Evolutionary conservation across 1,140 invertebrate genomes (phyloP).

Genomic region (Metopolophium dirhodum): DNA sequence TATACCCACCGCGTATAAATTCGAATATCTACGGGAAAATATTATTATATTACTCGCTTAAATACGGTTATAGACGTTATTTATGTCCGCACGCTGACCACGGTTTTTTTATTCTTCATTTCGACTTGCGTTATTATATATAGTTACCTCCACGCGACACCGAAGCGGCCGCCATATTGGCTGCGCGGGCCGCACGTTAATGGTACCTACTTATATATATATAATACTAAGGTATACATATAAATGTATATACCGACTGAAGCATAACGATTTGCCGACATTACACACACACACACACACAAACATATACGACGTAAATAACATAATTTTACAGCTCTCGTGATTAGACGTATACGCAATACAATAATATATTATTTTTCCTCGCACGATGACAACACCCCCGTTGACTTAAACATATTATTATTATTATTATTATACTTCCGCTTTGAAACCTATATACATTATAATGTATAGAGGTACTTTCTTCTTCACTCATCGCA

Average conservation of each 20-base stretch:
- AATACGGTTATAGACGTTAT: not conserved
- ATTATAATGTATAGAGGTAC: not conserved
- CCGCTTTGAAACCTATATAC: not conserved
- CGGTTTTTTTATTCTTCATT: not conserved
- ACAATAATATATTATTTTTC: not conserved
- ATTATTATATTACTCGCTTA: not conserved
- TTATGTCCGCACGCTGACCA: not conserved
- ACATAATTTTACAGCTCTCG: not conserved
- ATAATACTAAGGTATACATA: not conserved
- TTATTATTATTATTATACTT: not conserved
- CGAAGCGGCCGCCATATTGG: not conserved
- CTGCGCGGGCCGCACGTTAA: slow-evolving; percentile 22
- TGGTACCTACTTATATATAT: slow-evolving; percentile 15
- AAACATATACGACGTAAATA: not conserved
- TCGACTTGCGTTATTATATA: not conserved
- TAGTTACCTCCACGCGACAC: not conserved
- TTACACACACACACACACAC: not conserved
- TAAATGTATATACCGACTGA: not conserved
- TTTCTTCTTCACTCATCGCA: not conserved
- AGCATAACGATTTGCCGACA: slow-evolving; percentile 28
- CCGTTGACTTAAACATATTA: not conserved
- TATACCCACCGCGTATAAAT: not conserved
- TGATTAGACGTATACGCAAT: not conserved
- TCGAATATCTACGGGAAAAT: not conserved
- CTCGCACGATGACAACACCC: not conserved